Conservation (phyloP, 2,797 vertebrate species). For the Babyrousa celebensis region DNA sequence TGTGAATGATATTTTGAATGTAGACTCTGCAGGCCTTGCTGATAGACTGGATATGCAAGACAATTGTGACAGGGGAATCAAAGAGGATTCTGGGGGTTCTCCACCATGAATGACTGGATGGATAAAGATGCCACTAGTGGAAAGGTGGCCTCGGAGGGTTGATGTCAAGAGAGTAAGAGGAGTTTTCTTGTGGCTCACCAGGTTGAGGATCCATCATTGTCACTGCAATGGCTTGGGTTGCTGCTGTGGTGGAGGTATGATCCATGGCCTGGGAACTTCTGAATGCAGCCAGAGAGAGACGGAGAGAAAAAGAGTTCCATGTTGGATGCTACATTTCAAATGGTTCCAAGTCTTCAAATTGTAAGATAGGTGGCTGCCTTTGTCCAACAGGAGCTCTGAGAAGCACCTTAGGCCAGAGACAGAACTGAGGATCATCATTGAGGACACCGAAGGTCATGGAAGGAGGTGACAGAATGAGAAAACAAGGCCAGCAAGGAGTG, state of each 20-base stretch:
- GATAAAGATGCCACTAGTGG: not conserved
- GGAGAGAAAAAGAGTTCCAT: not conserved
- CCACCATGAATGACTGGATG: not conserved
- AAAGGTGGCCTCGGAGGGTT: not conserved
- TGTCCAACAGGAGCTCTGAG: not conserved
- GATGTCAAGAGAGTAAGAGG: not conserved
- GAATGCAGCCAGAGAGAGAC: not conserved
- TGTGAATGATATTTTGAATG: not conserved
- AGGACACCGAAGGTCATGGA: not conserved
- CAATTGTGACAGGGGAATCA: not conserved
- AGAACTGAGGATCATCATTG: not conserved
- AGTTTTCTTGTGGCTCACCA: too few species aligned
- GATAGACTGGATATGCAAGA: not conserved
- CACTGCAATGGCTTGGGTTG: too few species aligned
- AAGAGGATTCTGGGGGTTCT: not conserved
- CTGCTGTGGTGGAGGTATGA: too few species aligned
- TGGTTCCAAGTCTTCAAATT: not conserved
- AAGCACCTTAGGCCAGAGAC: not conserved
- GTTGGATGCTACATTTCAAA: constrained; percentile 23
- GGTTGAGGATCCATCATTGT: too few species aligned
- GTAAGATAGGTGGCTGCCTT: not conserved
- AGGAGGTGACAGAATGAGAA: not conserved
- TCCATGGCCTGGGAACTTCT: too few species aligned
- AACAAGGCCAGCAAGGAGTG: not conserved
- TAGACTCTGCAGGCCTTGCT: not conserved